Conservation (phyloP, 2,113 vertebrate genomes). For the Gopherus flavomarginatus region DNA sequence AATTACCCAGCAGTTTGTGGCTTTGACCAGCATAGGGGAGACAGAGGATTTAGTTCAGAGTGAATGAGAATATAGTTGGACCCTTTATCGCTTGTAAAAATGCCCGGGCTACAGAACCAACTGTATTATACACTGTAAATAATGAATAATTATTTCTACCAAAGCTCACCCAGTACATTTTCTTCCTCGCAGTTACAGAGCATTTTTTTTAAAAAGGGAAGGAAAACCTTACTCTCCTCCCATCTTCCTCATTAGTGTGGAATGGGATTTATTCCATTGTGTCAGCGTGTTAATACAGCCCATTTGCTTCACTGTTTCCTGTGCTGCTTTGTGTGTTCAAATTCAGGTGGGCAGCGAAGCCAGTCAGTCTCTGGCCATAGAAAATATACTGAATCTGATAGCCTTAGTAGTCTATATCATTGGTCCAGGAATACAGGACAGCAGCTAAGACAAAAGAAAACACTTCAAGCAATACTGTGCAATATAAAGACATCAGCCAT, state of each 20-base stretch:
- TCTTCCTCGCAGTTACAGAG: background rate
- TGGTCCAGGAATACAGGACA: accelerated
- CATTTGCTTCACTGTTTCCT: background rate
- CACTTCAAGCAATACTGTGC: accelerated
- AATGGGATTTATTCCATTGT: background rate
- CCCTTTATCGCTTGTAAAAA: conserved; percentile 30
- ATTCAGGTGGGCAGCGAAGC: background rate
- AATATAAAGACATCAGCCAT: accelerated
- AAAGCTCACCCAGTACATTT: background rate
- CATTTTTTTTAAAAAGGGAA: background rate
- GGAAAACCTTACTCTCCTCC: background rate
- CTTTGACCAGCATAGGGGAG: background rate
- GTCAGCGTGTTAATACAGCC: background rate
- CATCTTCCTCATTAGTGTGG: background rate
- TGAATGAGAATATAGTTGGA: conserved; percentile 13
- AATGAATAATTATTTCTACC: conserved; percentile 24
- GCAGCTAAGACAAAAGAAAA: accelerated
- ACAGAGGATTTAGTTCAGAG: conserved; percentile 11
- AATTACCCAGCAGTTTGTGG: background rate
- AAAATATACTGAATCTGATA: background rate
- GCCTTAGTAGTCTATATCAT: background rate
- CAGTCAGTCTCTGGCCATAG: background rate
- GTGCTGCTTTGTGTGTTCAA: background rate
- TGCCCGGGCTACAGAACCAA: background rate
- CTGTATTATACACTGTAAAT: background rate